Conservation (phyloP, 2,797 vertebrate species). For the Pseudochirops cupreus region DNA sequence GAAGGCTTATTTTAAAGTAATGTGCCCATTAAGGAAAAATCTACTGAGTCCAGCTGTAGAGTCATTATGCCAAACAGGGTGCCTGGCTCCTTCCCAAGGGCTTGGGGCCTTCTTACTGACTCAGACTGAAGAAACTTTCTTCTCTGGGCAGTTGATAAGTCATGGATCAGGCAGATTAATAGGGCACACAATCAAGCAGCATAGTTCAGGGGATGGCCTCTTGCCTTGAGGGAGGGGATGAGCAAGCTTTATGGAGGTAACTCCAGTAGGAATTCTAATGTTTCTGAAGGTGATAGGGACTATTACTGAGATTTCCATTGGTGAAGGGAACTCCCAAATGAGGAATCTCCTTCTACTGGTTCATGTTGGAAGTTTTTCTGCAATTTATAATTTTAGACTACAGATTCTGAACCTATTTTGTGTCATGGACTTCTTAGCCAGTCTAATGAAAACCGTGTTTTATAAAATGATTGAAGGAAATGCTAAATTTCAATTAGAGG, state of each 20-base stretch:
- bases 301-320: not conserved
- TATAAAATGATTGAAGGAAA: not conserved
- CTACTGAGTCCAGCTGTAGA: slow-evolving; percentile 84
- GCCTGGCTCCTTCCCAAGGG: slow-evolving; percentile 55
- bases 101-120: slow-evolving; percentile 15
- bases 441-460: not conserved
- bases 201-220: not conserved
- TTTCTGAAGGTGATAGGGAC: not conserved
- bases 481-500: not conserved
- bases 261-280: not conserved
- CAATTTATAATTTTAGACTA: not conserved
- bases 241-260: not conserved
- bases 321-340: not conserved
- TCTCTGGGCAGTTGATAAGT: not conserved
- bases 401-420: not conserved
- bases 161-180: not conserved
- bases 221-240: not conserved
- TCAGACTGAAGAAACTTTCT: not conserved
- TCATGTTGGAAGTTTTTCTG: not conserved
- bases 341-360: not conserved
- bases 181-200: not conserved
- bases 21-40: slow-evolving; percentile 86
- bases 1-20: slow-evolving; percentile 86
- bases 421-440: not conserved
- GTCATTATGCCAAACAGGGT: slow-evolving; percentile 69